phyloP scores from a whole-genome alignment of 35 echinoderm and acorn worm species.

The Chiridota heheva region DNA sequence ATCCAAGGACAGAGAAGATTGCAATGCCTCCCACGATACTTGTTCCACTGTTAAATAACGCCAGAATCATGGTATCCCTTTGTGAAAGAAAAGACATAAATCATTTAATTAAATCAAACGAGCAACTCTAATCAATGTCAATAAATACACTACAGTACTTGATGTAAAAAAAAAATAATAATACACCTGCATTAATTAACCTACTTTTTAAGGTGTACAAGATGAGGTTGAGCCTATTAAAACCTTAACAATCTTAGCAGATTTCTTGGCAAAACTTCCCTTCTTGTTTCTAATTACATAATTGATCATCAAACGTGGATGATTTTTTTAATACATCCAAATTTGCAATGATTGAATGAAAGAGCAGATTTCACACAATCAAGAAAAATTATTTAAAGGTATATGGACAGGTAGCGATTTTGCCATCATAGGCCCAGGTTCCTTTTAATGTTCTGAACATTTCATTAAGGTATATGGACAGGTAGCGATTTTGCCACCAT shows the following conservation, averaged over 20 bases:
- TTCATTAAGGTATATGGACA: no score
- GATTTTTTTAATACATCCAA: no score
- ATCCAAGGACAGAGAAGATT: conserved; percentile 81
- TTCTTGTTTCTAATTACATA: background rate
- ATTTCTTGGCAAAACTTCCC: background rate
- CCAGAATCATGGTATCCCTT: conserved; percentile 86
- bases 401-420: no score
- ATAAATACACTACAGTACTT: background rate
- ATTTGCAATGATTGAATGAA: no score
- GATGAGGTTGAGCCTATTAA: background rate
- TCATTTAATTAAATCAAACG: conserved; percentile 8
- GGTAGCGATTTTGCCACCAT: no score
- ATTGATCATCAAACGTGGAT: no score
- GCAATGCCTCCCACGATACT: conserved; percentile 79
- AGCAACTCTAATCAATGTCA: background rate
- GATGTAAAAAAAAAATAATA: background rate
- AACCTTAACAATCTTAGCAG: background rate
- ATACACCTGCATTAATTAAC: no score
- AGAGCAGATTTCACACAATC: no score
- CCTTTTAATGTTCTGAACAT: no score
- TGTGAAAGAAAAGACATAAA: background rate
- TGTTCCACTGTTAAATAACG: conserved; percentile 64
- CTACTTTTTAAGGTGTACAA: background rate
- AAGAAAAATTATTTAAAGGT: no score
- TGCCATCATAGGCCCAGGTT: no score